Evolutionary conservation across 2,888 invertebrate genomes (phyloP).

Genomic region (Antheraea assamensis): DNA sequence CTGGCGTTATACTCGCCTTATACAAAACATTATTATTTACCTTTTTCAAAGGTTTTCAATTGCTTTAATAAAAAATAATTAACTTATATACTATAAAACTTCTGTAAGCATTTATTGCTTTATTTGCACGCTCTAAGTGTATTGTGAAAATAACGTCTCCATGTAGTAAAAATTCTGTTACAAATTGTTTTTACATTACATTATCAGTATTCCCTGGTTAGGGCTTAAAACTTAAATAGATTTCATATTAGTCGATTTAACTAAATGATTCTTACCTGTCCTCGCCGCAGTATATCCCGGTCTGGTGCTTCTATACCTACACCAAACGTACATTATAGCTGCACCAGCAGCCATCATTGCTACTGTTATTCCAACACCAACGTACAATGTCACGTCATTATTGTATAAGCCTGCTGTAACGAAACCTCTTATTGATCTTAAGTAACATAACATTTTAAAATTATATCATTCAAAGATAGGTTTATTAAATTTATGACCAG

Average conservation of each 20-base stretch:
- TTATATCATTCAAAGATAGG: neutral
- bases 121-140: neutral
- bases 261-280: conserved; percentile 46
- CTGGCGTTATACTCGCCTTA: neutral
- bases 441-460: neutral
- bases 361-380: conserved; percentile 67
- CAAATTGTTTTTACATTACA: neutral
- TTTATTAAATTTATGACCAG: neutral
- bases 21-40: neutral
- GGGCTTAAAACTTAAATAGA: no score
- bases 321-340: conserved; percentile 67
- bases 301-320: conserved; percentile 52
- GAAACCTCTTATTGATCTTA: neutral
- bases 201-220: no score
- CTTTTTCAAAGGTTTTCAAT: no score
- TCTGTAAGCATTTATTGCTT: neutral
- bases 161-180: neutral
- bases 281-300: conserved; percentile 68
- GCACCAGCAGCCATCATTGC: conserved; percentile 64
- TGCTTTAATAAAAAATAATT: neutral
- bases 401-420: conserved; percentile 53
- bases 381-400: conserved; percentile 62
- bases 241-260: neutral
- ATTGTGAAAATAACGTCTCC: neutral
- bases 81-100: neutral